Evolutionary conservation across 2,797 vertebrate species (phyloP).

Genomic region (Hippopotamyrus pictus): DNA sequence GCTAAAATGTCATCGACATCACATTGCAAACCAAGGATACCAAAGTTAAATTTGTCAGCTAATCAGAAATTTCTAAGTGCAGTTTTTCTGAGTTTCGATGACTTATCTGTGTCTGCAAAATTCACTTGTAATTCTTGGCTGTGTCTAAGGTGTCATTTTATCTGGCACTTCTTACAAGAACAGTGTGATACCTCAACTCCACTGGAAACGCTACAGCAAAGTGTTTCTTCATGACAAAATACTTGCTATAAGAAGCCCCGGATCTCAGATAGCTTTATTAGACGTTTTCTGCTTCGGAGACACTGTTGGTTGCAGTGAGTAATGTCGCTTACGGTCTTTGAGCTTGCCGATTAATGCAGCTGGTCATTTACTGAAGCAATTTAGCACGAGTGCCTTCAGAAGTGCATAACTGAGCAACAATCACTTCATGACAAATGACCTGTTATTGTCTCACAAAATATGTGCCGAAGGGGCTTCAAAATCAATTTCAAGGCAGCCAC

Average conservation of each 20-base stretch:
- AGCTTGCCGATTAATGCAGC: background rate
- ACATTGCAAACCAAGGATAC: background rate
- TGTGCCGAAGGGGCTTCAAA: background rate
- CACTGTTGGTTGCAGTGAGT: background rate
- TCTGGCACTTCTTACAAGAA: background rate
- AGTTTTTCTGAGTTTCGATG: background rate
- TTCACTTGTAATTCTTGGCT: conserved; percentile 1
- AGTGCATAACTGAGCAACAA: background rate
- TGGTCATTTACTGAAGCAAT: conserved; percentile 1
- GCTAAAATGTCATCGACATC: background rate
- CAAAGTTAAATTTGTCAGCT: background rate
- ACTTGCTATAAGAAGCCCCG: background rate
- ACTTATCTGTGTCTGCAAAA: background rate
- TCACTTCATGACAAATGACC: conserved; percentile 1
- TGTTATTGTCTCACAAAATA: background rate
- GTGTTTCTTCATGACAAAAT: background rate
- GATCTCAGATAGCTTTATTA: background rate
- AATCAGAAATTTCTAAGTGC: background rate
- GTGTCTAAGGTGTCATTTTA: conserved; percentile 1
- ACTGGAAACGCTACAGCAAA: background rate
- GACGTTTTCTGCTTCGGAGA: background rate
- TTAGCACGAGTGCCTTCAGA: background rate
- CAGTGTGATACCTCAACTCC: background rate
- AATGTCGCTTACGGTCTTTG: background rate
- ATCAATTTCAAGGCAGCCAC: background rate